Evolutionary conservation across 2,797 vertebrate genomes (phyloP).

Genomic region (Typhlichthys eigenmanni): DNA sequence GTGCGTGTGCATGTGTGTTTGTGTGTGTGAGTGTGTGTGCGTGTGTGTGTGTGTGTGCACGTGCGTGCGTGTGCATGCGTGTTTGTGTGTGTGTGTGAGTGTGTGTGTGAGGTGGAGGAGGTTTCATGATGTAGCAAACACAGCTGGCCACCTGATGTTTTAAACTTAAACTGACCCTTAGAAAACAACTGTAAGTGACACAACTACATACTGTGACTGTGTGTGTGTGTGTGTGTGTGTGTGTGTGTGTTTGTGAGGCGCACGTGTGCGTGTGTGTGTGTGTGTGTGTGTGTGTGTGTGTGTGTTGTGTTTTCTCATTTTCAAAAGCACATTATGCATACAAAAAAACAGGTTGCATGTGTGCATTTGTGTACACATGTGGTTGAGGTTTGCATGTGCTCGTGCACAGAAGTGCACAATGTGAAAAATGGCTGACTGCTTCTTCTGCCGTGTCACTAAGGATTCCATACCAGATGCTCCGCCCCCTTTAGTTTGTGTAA

Average conservation of each 20-base stretch:
- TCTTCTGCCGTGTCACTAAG: constrained; percentile 47
- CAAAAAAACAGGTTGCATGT: too few species aligned
- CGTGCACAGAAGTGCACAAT: not conserved
- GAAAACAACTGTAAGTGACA: constrained; percentile 26
- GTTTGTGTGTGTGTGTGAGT: not conserved
- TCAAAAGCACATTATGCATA: too few species aligned
- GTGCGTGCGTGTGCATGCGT: not conserved
- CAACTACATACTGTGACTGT: constrained; percentile 15
- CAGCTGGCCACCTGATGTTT: constrained; percentile 66
- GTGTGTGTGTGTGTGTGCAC: not conserved
- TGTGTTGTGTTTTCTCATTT: not conserved
- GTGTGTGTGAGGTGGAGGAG: constrained; percentile 9
- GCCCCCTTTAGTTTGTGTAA: constrained; percentile 55
- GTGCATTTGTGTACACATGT: constrained; percentile 5
- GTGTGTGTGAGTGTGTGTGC: not conserved
- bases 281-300: constrained; percentile 10
- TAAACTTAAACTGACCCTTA: constrained; percentile 43
- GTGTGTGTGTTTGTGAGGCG: not conserved
- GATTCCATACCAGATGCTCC: constrained; percentile 31
- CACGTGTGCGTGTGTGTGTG: not conserved
- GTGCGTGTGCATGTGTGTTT: not conserved
- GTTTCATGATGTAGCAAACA: constrained; percentile 51
- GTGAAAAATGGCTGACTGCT: constrained; percentile 63
- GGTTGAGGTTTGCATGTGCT: not conserved
- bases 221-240: not conserved